Percentiles rank a stretch among this genome's conserved stretches.
Conservation (phyloP, 1,140 invertebrate species). For the Macrobrachium rosenbergii region DNA sequence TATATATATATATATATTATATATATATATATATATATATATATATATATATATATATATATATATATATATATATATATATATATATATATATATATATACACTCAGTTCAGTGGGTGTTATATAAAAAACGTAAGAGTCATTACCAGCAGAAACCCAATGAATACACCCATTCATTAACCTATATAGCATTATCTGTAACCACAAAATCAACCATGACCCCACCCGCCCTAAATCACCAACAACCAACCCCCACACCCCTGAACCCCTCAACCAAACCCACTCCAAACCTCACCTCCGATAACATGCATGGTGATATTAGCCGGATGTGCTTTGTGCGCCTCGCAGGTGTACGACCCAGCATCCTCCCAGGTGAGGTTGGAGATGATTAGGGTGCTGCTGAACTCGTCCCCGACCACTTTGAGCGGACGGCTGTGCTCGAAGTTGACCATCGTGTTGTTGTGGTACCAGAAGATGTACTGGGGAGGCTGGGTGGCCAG, state of each 20-base stretch:
- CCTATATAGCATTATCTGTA: background rate
- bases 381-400: constrained; percentile 13
- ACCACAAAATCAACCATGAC: no score
- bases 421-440: constrained; percentile 9
- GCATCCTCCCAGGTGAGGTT: constrained; percentile 38
- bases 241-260: background rate
- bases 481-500: constrained; percentile 21
- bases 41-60: no score
- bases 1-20: no score
- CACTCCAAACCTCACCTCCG: background rate
- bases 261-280: no score
- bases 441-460: constrained; percentile 40
- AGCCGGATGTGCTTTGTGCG: constrained; percentile 21
- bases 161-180: no score
- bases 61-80: no score
- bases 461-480: constrained; percentile 51
- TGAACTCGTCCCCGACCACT: constrained; percentile 18
- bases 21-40: no score
- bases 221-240: no score
- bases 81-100: no score
- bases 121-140: no score
- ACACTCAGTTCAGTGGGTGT: no score
- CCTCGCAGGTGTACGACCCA: constrained; percentile 25
- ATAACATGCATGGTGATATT: constrained; percentile 27
- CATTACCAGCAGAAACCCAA: no score